These are phyloP conservation scores for Pogonocherus hispidulus DNA, from an alignment of 2,888 invertebrate genomes.

Conservation along the genomic window DNA sequence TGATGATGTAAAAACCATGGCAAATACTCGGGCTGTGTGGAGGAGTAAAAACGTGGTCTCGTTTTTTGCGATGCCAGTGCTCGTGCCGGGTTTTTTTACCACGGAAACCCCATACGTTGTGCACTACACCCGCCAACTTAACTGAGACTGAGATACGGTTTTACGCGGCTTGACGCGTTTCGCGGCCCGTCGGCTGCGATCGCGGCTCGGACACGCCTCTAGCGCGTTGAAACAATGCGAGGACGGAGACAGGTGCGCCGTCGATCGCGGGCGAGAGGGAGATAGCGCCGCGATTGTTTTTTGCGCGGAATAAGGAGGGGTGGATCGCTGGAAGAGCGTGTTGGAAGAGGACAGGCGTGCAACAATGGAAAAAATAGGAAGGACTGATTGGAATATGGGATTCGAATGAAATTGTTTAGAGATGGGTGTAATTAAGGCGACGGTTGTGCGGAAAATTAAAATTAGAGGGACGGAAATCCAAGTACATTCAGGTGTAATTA, in stretches of 20 bases:
- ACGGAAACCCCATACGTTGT: slow-evolving; percentile 53
- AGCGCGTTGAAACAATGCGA: slow-evolving; percentile 53
- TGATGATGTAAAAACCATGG: slow-evolving; percentile 45
- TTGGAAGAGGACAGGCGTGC: slow-evolving; percentile 31
- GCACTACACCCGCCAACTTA: slow-evolving; percentile 50
- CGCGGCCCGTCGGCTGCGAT: slow-evolving; percentile 48
- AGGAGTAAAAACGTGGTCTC: slow-evolving; percentile 45
- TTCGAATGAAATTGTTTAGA: slow-evolving; percentile 17
- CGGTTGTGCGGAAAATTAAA: background rate
- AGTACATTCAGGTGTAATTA: no score
- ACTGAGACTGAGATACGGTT: slow-evolving; percentile 50
- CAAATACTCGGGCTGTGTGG: slow-evolving; percentile 41
- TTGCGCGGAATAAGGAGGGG: slow-evolving; percentile 43
- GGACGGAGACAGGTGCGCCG: slow-evolving; percentile 45
- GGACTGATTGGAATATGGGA: slow-evolving; percentile 10
- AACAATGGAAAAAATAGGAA: slow-evolving; percentile 22
- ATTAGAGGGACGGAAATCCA: background rate
- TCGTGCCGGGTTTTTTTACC: slow-evolving; percentile 51
- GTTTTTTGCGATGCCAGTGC: slow-evolving; percentile 43
- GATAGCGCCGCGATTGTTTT: slow-evolving; percentile 48
- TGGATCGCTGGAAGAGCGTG: slow-evolving; percentile 28
- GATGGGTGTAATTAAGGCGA: background rate
- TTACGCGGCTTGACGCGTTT: slow-evolving; percentile 50
- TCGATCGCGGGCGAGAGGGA: slow-evolving; percentile 47
- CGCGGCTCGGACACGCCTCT: slow-evolving; percentile 53